Evolutionary conservation across 2,113 vertebrate genomes (phyloP).

Genomic region (Neodon shergylaensis): DNA sequence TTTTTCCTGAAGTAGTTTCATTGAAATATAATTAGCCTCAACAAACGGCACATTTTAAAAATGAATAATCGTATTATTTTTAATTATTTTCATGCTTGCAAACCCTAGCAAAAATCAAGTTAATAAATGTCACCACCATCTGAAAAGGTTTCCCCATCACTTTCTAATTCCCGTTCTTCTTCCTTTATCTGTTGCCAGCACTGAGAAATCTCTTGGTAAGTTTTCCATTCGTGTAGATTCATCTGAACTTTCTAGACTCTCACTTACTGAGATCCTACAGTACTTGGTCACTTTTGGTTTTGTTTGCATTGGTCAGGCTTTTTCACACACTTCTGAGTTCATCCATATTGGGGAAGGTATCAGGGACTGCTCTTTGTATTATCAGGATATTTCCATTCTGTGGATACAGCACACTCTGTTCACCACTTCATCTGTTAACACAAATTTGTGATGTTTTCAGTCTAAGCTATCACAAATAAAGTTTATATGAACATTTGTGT

Average conservation of each 20-base stretch:
- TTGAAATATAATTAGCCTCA: not conserved
- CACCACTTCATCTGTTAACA: not conserved
- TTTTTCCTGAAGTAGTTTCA: not conserved
- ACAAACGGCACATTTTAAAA: not conserved
- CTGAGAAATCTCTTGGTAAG: not conserved
- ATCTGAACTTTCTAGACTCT: constrained; percentile 20
- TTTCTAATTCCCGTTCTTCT: not conserved
- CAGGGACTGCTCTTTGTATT: not conserved
- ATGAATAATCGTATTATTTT: not conserved
- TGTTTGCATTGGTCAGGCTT: not conserved
- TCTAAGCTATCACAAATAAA: constrained; percentile 3
- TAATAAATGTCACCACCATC: not conserved
- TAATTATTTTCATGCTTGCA: not conserved
- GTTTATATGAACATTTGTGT: not conserved
- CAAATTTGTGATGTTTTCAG: not conserved
- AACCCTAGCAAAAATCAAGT: not conserved
- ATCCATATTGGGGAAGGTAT: not conserved
- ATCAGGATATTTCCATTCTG: not conserved
- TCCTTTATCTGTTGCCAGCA: not conserved
- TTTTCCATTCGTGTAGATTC: not conserved
- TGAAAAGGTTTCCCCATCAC: not conserved
- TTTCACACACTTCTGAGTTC: not conserved
- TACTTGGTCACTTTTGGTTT: no score
- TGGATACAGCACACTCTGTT: not conserved
- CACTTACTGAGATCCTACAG: not conserved